These are phyloP conservation scores for Pelvicachromis taeniatus DNA, from an alignment of 2,113 vertebrate genomes.

Conservation along the genomic window DNA sequence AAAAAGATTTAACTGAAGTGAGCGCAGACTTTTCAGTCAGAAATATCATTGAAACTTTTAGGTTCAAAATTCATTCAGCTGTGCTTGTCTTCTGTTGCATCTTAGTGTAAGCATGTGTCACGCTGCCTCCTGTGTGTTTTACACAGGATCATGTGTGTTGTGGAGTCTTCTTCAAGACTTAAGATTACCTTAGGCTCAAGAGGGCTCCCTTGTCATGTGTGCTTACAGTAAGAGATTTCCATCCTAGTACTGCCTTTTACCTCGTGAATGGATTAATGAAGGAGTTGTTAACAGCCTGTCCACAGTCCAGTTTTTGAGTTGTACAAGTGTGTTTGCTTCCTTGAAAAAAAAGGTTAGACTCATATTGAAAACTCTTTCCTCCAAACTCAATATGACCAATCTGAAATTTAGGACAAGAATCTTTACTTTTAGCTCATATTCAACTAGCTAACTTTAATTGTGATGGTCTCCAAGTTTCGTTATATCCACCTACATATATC, in stretches of 20 bases:
- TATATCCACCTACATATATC: not conserved
- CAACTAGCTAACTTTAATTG: not conserved
- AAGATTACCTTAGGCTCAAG: not conserved
- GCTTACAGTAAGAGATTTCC: not conserved
- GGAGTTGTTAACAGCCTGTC: not conserved
- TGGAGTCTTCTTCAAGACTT: not conserved
- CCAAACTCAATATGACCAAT: not conserved
- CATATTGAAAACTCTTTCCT: not conserved
- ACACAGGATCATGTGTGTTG: not conserved
- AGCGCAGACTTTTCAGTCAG: not conserved
- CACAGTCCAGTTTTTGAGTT: not conserved
- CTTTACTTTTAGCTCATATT: not conserved
- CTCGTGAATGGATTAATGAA: not conserved
- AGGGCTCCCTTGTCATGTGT: not conserved
- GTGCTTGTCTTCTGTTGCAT: not conserved
- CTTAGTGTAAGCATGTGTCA: not conserved
- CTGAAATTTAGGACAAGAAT: not conserved
- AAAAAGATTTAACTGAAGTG: not conserved
- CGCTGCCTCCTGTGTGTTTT: not conserved
- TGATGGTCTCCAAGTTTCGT: not conserved
- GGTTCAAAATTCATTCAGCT: not conserved
- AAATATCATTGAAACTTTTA: not conserved
- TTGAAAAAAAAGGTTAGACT: not conserved
- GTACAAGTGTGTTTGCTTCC: not conserved
- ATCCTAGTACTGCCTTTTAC: not conserved